Evolutionary conservation across 1,140 invertebrate species (phyloP).

Genomic region (Radopholus similis): DNA sequence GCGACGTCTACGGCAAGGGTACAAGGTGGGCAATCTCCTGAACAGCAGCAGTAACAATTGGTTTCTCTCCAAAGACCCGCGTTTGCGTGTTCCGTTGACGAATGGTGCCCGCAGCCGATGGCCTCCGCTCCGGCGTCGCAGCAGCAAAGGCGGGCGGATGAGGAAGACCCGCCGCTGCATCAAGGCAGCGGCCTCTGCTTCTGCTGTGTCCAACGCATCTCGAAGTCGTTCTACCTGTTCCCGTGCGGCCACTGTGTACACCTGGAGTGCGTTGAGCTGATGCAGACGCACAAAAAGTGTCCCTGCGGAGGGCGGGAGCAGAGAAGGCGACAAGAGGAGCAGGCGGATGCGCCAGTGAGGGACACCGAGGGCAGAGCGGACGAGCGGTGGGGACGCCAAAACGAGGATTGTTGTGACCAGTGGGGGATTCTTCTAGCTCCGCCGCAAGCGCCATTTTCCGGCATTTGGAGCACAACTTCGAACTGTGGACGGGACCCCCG

Average conservation of each 20-base stretch:
- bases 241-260: slow-evolving; percentile 11
- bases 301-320: neutral
- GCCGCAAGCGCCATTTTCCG: neutral
- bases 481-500: slow-evolving; percentile 2
- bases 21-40: slow-evolving; percentile 2
- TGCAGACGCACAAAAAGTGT: neutral
- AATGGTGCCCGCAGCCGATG: neutral
- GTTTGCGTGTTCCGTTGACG: neutral
- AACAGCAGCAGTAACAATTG: neutral
- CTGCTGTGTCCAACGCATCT: neutral
- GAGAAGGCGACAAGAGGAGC: neutral
- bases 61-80: neutral
- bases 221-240: slow-evolving; percentile 13
- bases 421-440: neutral
- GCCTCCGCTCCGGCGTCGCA: neutral
- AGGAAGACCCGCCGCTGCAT: neutral
- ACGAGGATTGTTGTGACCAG: neutral
- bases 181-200: neutral
- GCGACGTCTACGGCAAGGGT: neutral
- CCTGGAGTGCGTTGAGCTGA: slow-evolving; percentile 9
- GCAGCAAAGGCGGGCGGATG: neutral
- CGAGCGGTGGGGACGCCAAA: neutral
- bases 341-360: neutral
- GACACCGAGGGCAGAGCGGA: neutral
- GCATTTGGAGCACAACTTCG: neutral